These are phyloP conservation scores for Alosa sapidissima DNA, from an alignment of 2,797 vertebrate species.

Conservation along the genomic window DNA sequence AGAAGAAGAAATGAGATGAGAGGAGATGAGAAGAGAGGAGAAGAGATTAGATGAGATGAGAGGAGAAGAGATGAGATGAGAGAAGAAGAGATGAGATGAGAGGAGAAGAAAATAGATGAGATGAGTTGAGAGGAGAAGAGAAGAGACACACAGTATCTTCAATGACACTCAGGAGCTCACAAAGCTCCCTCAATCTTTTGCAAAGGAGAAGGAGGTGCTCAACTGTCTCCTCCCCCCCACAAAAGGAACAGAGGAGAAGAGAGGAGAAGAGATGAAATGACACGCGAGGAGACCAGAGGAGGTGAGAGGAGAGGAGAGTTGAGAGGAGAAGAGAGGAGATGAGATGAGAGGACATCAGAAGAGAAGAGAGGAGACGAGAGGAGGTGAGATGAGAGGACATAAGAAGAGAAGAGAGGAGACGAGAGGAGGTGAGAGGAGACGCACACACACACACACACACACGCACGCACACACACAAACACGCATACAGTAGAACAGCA, in stretches of 20 bases:
- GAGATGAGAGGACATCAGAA: too few relatives aligned
- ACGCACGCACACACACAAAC: slow-evolving; percentile 15
- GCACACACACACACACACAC: slow-evolving; percentile 11
- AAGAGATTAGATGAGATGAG: too few relatives aligned
- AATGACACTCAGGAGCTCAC: too few relatives aligned
- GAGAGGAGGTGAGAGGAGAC: background rate
- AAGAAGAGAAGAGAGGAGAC: background rate
- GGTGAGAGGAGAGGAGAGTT: background rate
- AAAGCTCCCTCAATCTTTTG: too few relatives aligned
- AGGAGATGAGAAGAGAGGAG: too few relatives aligned
- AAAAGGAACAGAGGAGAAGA: too few relatives aligned
- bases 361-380: background rate
- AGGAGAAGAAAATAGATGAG: background rate
- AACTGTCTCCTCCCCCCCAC: too few relatives aligned
- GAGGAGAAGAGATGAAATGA: background rate
- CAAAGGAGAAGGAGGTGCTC: too few relatives aligned
- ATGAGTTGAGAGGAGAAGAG: background rate
- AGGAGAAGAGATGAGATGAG: background rate
- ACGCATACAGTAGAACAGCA: background rate
- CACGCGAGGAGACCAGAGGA: background rate
- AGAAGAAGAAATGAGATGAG: too few relatives aligned
- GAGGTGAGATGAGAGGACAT: background rate
- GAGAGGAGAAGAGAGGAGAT: background rate
- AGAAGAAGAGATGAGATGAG: background rate
- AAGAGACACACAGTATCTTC: background rate